These are phyloP conservation scores for Eristalis intricaria DNA, from an alignment of 2,888 invertebrate genomes.

Conservation along the genomic window DNA sequence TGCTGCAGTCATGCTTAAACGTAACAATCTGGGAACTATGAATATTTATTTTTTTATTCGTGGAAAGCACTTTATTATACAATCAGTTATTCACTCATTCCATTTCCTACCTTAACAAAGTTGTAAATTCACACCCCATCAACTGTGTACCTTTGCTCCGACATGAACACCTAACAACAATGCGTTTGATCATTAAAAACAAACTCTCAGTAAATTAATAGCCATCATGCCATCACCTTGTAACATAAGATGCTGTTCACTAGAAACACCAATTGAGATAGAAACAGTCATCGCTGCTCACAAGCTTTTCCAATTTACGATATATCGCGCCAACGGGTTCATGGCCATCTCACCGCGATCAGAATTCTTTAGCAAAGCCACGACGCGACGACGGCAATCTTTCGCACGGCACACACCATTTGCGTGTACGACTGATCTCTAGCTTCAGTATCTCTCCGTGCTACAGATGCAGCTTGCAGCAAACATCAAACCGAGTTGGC, in stretches of 20 bases:
- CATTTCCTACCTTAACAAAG: not conserved
- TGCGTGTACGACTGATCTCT: not conserved
- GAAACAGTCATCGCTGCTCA: constrained; percentile 2
- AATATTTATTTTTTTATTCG: not conserved
- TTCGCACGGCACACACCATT: not conserved
- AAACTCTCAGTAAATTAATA: constrained; percentile 16
- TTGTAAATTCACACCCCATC: constrained; percentile 2
- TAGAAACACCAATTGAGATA: constrained; percentile 10
- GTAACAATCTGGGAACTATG: no score
- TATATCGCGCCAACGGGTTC: constrained; percentile 42
- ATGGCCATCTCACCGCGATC: constrained; percentile 29
- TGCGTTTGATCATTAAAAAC: not conserved
- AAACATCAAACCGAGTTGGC: not conserved
- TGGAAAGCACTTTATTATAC: not conserved
- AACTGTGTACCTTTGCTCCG: not conserved
- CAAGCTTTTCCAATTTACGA: constrained; percentile 14
- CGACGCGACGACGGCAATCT: not conserved
- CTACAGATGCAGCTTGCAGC: constrained; percentile 2
- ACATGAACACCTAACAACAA: not conserved
- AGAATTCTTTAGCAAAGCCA: constrained; percentile 21
- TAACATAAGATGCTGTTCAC: constrained; percentile 14
- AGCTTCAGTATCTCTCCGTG: constrained; percentile 1
- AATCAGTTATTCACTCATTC: not conserved
- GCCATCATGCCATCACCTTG: constrained; percentile 45
- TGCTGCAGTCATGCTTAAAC: no score